A percentile compares a stretch with the other conserved stretches of the same genome.
Conservation (phyloP, 2,113 vertebrate genomes). For the Apus apus region DNA sequence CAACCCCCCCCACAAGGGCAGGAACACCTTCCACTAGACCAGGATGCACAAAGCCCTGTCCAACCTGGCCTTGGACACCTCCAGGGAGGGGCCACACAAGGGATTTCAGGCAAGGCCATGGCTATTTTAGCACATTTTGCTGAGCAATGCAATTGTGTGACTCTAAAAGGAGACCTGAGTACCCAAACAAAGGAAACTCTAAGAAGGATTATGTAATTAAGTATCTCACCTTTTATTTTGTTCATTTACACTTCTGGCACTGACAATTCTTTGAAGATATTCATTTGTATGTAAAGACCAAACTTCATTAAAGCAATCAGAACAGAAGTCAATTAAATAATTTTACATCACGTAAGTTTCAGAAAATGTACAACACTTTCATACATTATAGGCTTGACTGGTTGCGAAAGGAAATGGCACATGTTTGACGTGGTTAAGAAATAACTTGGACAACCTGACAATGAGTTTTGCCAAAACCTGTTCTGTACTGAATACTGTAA, state of each 20-base stretch:
- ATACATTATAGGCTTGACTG: conserved; percentile 71
- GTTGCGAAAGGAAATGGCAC: conserved; percentile 67
- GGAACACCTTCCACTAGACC: no score
- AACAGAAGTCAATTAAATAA: conserved; percentile 76
- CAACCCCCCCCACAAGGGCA: no score
- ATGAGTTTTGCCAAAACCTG: conserved; percentile 42
- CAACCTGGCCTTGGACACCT: no score
- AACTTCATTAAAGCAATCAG: conserved; percentile 75
- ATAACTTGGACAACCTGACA: conserved; percentile 5
- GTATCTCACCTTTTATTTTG: conserved; percentile 77
- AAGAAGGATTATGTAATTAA: conserved; percentile 52
- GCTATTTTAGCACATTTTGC: neutral
- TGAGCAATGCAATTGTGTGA: neutral
- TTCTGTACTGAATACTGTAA: conserved; percentile 41
- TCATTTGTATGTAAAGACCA: conserved; percentile 75
- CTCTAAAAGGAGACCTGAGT: neutral
- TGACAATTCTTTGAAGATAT: conserved; percentile 75
- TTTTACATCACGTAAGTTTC: conserved; percentile 74
- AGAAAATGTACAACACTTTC: conserved; percentile 80
- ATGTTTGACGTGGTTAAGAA: conserved; percentile 41
- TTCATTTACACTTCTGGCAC: conserved; percentile 78
- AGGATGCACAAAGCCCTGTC: no score
- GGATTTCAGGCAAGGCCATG: neutral
- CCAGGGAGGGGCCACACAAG: no score
- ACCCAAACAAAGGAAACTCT: neutral